phyloP scores from a whole-genome alignment of 2,888 invertebrate species.

The Synanthedon andrenaeformis region DNA sequence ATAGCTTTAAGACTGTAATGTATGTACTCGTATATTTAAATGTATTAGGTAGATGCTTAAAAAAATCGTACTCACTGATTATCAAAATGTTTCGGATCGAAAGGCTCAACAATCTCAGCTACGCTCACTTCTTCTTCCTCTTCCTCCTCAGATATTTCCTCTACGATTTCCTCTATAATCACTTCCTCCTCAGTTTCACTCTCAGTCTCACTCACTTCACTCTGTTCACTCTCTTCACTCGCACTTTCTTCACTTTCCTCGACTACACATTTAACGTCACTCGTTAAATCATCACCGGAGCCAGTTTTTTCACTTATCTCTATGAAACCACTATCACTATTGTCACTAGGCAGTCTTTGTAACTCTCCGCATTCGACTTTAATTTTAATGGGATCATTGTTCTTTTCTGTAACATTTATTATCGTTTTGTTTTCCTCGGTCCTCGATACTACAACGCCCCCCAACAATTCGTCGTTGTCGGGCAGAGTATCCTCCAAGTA shows the following conservation, averaged over 20 bases:
- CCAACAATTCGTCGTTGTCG: constrained; percentile 40
- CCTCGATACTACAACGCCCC: constrained; percentile 25
- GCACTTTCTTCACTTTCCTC: constrained; percentile 18
- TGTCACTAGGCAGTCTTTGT: constrained; percentile 52
- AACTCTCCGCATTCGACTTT: constrained; percentile 35
- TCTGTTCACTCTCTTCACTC: constrained; percentile 21
- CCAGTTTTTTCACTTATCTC: constrained; percentile 45
- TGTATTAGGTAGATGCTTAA: neutral
- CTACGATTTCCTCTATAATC: constrained; percentile 27
- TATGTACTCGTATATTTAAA: no score
- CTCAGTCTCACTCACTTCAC: constrained; percentile 16
- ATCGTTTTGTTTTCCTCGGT: constrained; percentile 41
- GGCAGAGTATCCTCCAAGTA: constrained; percentile 40
- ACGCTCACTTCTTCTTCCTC: constrained; percentile 15
- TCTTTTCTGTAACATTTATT: constrained; percentile 29
- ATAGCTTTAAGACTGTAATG: no score
- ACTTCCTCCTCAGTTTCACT: constrained; percentile 37
- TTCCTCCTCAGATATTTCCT: constrained; percentile 18
- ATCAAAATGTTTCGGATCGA: constrained; percentile 6
- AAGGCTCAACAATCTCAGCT: constrained; percentile 10
- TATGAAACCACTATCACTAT: constrained; percentile 64
- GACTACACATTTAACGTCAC: constrained; percentile 25
- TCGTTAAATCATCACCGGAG: constrained; percentile 33
- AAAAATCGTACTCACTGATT: constrained; percentile 7
- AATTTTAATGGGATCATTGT: constrained; percentile 28